Percentiles rank a stretch among this genome's conserved stretches.
Evolutionary conservation across 1,140 invertebrate genomes (phyloP).

Genomic region (Drosophila orosa): DNA sequence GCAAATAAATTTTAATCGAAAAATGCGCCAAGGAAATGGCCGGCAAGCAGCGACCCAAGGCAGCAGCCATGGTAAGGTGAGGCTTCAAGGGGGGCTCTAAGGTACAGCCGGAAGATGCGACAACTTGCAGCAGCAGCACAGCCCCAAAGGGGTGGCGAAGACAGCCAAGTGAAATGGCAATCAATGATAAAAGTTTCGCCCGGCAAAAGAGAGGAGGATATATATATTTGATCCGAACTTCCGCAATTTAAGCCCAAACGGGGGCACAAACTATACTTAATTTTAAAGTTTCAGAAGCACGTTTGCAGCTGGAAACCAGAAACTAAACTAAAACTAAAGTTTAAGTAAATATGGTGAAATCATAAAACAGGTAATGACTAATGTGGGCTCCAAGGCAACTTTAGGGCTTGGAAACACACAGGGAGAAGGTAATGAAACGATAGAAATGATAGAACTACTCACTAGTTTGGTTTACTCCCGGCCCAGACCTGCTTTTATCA

Average conservation of each 20-base stretch:
- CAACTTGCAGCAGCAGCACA: constrained; percentile 26
- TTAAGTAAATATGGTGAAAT: background rate
- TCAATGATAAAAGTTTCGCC: constrained; percentile 38
- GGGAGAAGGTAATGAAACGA: background rate
- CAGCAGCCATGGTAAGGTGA: constrained; percentile 1
- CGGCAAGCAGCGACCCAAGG: constrained; percentile 34
- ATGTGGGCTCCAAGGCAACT: background rate
- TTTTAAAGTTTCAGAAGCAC: constrained; percentile 7
- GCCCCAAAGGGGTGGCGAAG: constrained; percentile 3
- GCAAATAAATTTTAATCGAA: constrained; percentile 82
- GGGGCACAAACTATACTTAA: background rate
- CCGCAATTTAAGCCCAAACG: constrained; percentile 2
- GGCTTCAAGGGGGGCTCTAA: background rate
- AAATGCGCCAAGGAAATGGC: constrained; percentile 75
- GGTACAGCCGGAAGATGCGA: constrained; percentile 4
- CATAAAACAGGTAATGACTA: constrained; percentile 4
- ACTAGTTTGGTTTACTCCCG: background rate
- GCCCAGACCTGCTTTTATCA: background rate
- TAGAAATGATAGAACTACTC: background rate
- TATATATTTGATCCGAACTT: constrained; percentile 11
- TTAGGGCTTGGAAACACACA: background rate
- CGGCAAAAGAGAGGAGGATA: background rate
- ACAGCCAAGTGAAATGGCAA: constrained; percentile 23
- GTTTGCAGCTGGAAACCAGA: background rate
- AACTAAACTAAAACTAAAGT: background rate